Evolutionary conservation across 2,113 vertebrate species (phyloP).

Genomic region (Amphilophus citrinellus): DNA sequence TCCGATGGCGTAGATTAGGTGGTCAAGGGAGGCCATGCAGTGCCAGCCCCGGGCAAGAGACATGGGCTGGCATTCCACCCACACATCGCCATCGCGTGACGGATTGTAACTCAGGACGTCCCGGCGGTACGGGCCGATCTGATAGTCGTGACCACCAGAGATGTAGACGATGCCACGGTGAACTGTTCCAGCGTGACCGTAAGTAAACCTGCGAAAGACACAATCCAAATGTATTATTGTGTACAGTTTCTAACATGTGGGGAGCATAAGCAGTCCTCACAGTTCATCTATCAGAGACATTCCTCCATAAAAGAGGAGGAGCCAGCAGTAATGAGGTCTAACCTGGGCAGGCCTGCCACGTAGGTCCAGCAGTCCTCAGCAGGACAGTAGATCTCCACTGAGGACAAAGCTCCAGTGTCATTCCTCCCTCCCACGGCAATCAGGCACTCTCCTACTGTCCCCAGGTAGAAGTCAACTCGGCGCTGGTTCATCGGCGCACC

Average conservation of each 20-base stretch:
- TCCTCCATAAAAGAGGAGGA: not conserved
- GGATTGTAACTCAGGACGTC: slow-evolving; percentile 92
- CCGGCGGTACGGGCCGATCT: slow-evolving; percentile 91
- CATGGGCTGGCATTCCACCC: slow-evolving; percentile 91
- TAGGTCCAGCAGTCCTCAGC: slow-evolving; percentile 91
- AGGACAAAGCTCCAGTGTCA: slow-evolving; percentile 88
- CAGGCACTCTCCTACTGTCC: slow-evolving; percentile 86
- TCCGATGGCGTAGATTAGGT: slow-evolving; percentile 90
- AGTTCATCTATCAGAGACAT: not conserved
- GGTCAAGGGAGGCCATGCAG: slow-evolving; percentile 92
- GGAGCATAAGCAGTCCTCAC: not conserved
- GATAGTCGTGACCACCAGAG: slow-evolving; percentile 94
- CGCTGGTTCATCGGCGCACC: slow-evolving; percentile 92
- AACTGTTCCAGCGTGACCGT: slow-evolving; percentile 90
- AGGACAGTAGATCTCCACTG: slow-evolving; percentile 91
- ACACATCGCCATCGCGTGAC: slow-evolving; percentile 77
- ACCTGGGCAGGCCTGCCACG: slow-evolving; percentile 91
- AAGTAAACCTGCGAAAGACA: slow-evolving; percentile 85
- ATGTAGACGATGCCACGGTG: slow-evolving; percentile 91
- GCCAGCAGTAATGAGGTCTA: not conserved
- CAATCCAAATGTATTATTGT: not conserved
- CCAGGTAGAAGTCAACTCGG: slow-evolving; percentile 94
- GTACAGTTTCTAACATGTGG: not conserved
- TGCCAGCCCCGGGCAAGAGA: slow-evolving; percentile 91
- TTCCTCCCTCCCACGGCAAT: slow-evolving; percentile 95